phyloP scores from a whole-genome alignment of 1,140 invertebrate genomes.

The Drosophila pallidifrons region DNA sequence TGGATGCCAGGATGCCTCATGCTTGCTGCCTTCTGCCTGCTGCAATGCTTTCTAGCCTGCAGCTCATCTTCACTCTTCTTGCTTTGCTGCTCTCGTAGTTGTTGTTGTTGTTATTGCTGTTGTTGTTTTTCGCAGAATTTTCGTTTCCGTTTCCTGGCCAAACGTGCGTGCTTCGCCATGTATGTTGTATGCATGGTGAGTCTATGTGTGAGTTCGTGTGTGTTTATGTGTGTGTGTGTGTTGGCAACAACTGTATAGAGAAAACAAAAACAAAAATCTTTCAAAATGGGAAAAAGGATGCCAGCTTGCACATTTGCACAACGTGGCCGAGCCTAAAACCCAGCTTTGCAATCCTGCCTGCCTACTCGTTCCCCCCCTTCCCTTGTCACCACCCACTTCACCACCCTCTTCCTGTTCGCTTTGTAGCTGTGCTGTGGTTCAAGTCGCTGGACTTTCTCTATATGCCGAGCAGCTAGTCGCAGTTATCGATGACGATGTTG shows the following conservation, averaged over 20 bases:
- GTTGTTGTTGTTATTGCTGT: conserved; percentile 52
- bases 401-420: background rate
- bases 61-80: conserved; percentile 54
- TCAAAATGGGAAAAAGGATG: conserved; percentile 79
- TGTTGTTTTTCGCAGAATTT: conserved; percentile 82
- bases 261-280: conserved; percentile 80
- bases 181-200: conserved; percentile 19
- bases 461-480: conserved; percentile 27
- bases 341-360: background rate
- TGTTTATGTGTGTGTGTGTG: conserved; percentile 30
- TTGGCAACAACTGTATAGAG: conserved; percentile 61
- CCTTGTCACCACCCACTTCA: background rate
- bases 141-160: conserved; percentile 82
- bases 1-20: background rate
- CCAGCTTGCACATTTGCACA: conserved; percentile 82
- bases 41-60: conserved; percentile 42
- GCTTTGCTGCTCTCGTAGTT: conserved; percentile 27
- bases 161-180: conserved; percentile 63
- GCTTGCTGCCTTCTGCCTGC: background rate
- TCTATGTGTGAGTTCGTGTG: conserved; percentile 2
- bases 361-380: conserved; percentile 5
- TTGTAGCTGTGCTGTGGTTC: conserved; percentile 28
- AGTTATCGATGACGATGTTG: conserved; percentile 65
- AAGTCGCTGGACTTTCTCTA: conserved; percentile 59
- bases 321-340: conserved; percentile 54